Evolutionary conservation across 2,888 invertebrate species (phyloP), one percentile per base, ranked within the genome.

Genomic region (Polydesmus complanatus): DNA sequence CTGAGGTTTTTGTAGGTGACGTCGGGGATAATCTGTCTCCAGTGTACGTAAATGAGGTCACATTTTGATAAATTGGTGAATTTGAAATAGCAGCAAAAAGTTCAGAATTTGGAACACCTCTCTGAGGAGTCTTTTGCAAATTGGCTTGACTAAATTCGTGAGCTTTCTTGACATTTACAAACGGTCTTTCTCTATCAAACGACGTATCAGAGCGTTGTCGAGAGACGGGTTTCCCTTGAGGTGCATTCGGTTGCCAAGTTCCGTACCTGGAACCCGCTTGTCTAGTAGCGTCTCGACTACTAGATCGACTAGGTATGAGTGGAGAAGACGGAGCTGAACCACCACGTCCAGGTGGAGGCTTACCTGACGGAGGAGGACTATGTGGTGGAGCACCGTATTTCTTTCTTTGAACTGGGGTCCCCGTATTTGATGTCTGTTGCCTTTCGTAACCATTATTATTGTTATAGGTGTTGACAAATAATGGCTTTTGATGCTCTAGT

Each of bases 391-490:
- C 22, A 11, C 51, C 22, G 8, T 14, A 51, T 19, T 51, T 51
- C n/a, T 8, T 3, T 3, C n/a, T n/a, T n/a, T n/a, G n/a, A 14
- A 51, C 22, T 14, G 56, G 56, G 54, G 52, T 60, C 14, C 60
- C 27, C 8, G 58, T 19, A 52, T 22, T 25, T 21, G 26, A 21
- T 3, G 21, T 37, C 22, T 65, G 64, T 56, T 63, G 65, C 53
- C 59, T 49, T 26, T 57, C 54, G 23, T 49, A 50, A 54, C 51
- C 37, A 14, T 62, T 51, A 19, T 64, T 64, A 58, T 62, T 64
- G 3, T 58, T 63, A 26, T 56, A 62, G 23, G 82, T 83, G 73
- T 83, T 82, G 68, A 84, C 83, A 70, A 83, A 83, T 54, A 84
- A 74, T n/a, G 84, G 83, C 52, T 83, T 80, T 64, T 81, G 80